Evolutionary conservation across 2,797 vertebrate genomes (phyloP).

Genomic region (Gallinago stenura): DNA sequence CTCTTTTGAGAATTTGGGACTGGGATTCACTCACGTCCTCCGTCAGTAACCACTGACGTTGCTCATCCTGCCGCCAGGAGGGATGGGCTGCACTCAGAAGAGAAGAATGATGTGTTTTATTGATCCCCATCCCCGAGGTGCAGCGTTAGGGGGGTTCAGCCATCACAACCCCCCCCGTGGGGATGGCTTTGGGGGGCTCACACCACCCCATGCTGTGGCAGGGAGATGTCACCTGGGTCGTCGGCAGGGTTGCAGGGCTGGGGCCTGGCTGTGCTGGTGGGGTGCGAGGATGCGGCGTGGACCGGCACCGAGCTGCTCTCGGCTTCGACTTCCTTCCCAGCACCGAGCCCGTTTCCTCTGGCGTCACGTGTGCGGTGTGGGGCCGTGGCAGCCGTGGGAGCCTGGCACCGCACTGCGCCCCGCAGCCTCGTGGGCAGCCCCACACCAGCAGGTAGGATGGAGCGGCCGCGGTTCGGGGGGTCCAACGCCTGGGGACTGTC

Average conservation of each 20-base stretch:
- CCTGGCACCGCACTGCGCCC: background rate
- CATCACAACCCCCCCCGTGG: background rate
- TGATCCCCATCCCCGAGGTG: background rate
- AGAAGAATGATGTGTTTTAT: too few species aligned
- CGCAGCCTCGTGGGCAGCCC: background rate
- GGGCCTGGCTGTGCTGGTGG: rapidly evolving
- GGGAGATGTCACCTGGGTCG: background rate
- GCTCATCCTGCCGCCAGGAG: background rate
- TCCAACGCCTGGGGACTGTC: rapidly evolving
- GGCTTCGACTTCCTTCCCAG: slow-evolving; percentile 44
- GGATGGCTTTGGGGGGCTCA: background rate
- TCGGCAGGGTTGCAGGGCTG: background rate
- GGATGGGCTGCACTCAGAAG: background rate
- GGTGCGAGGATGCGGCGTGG: background rate
- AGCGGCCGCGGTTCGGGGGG: rapidly evolving
- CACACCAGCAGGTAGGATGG: background rate
- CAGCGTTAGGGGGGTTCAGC: background rate
- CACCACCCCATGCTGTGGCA: background rate
- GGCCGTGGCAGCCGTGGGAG: background rate
- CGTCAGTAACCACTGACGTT: background rate
- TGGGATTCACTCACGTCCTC: background rate
- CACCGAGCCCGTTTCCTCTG: background rate
- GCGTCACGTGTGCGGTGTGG: background rate
- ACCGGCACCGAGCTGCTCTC: background rate
- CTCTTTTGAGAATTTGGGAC: background rate